phyloP scores from a whole-genome alignment of 2,113 vertebrate genomes.

The Ciconia boyciana region DNA sequence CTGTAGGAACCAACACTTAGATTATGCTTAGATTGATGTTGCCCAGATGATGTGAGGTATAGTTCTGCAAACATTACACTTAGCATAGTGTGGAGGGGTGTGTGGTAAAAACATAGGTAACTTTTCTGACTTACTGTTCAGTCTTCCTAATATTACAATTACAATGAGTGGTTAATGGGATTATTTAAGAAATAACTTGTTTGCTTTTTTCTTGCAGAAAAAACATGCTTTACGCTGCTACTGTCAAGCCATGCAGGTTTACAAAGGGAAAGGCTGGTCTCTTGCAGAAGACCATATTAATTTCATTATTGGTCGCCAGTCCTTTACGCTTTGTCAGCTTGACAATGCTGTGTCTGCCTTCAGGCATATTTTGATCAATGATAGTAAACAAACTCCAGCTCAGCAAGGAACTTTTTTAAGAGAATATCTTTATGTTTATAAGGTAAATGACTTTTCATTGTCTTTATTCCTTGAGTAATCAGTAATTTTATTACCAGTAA shows the following conservation, averaged over 20 bases:
- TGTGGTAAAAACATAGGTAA: neutral
- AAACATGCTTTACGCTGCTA: constrained; percentile 96
- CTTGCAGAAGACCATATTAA: constrained; percentile 98
- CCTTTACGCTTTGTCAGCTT: constrained; percentile 87
- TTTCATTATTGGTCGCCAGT: constrained; percentile 96
- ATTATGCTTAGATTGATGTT: neutral
- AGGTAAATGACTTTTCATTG: constrained; percentile 68
- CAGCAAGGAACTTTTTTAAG: constrained; percentile 95
- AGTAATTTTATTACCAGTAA: neutral
- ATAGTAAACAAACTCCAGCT: constrained; percentile 90
- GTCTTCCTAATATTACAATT: neutral
- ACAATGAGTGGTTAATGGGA: neutral
- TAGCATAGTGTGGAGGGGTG: rapidly evolving
- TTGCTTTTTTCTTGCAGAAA: constrained; percentile 74
- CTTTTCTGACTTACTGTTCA: neutral
- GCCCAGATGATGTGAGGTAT: neutral
- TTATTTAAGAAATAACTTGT: neutral
- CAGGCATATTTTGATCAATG: constrained; percentile 92
- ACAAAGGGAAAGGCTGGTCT: constrained; percentile 95
- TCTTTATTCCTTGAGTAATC: neutral
- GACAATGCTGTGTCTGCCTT: constrained; percentile 92
- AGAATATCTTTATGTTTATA: constrained; percentile 97
- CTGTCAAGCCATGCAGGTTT: constrained; percentile 98
- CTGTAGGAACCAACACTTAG: neutral
- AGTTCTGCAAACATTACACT: neutral